These are phyloP conservation scores for Myiotriccus ornatus DNA, from an alignment of 2,797 vertebrate species.

Conservation along the genomic window DNA sequence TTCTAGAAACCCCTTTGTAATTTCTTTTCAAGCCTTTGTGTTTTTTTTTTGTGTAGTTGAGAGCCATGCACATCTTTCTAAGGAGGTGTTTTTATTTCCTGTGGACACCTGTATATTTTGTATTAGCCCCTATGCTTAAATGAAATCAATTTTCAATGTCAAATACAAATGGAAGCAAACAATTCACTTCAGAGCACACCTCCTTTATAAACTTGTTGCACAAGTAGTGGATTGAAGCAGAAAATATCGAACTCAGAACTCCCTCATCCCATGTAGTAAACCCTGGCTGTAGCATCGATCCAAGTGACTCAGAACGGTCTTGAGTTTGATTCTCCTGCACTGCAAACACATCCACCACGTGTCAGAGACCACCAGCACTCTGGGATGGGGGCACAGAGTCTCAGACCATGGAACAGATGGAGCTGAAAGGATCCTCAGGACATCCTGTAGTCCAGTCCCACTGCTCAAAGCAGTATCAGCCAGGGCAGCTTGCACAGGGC, in stretches of 20 bases:
- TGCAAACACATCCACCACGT: accelerated
- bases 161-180: background rate
- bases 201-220: background rate
- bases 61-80: background rate
- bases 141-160: background rate
- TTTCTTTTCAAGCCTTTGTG: background rate
- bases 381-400: background rate
- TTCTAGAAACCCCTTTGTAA: background rate
- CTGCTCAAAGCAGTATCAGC: background rate
- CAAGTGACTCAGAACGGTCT: background rate
- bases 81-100: background rate
- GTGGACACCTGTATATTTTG: background rate
- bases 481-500: background rate
- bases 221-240: background rate
- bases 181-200: background rate
- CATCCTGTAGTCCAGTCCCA: background rate
- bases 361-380: background rate
- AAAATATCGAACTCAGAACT: background rate
- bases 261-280: background rate
- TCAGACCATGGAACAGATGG: background rate
- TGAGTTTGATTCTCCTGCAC: background rate
- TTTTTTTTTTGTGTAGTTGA: background rate
- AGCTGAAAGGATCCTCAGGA: background rate
- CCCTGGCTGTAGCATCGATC: background rate
- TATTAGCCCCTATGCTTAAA: background rate